Base-by-base conservation (phyloP, 2,888 invertebrate genomes). In the Leucophenga maculata region DNA sequence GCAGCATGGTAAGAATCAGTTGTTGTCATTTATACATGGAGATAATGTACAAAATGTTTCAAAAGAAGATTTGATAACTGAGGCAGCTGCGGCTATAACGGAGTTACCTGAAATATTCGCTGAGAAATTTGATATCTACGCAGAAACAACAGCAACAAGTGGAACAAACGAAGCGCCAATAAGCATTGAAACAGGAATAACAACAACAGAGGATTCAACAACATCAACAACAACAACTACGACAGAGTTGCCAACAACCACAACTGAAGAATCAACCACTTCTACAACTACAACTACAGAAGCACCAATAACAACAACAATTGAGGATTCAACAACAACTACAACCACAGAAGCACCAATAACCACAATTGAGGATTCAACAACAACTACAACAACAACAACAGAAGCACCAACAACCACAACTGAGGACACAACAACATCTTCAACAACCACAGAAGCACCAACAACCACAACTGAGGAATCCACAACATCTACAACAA, bases 401-500 rank as follows among this genome's bases (percentile, higher is more conserved):
- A 44, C 6, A 8, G 57, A 8, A 3, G n/a, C 50, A 22, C 44
- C 68, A 46, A 59, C 68, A 46, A 59, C 65, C 18, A 32, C 52
- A 55, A 60, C 50, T 26, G 31, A 46, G 11, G 32, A 20, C 6
- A 16, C 55, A 18, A n/a, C 71, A 52, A 69, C 32, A 22, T 52
- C 65, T 9, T 59, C 62, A 16, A 59, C 69, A 1, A 68, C 18
- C 9, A 26, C 62, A 9, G 32, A 70, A 13, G 44, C 70, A 39
- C 59, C 68, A 1, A 50, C 57, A 18, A 62, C 39, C 8, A 67
- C 67, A 62, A 13, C 59, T n/a, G 26, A 13, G 8, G 8, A n/a
- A 3, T 20, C 57, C 6, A 59, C 67, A 18, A 39, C 55, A 11
- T 32, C 59, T 55, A 60, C 67, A 48, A 72, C 46, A 39, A 68